Conservation (phyloP, 2,113 vertebrate genomes). For the Tonatia bakeri region DNA sequence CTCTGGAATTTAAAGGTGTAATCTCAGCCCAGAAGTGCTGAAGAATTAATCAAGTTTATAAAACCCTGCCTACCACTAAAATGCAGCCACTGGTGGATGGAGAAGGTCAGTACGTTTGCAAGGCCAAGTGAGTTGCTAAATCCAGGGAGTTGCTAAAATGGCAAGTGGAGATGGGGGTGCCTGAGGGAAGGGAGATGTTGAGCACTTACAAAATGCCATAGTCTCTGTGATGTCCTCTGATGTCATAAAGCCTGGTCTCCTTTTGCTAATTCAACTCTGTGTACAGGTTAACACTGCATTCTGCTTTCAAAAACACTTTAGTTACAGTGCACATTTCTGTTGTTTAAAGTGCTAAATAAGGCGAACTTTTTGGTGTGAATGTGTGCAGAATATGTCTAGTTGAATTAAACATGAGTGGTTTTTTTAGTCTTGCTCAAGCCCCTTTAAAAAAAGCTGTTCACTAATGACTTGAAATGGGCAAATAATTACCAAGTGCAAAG, state of each 20-base stretch:
- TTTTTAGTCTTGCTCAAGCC: background rate
- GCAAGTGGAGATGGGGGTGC: background rate
- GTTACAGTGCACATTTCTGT: conserved; percentile 9
- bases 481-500: background rate
- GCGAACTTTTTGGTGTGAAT: conserved; percentile 53
- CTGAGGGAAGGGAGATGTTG: background rate
- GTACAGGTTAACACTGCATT: conserved; percentile 23
- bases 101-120: background rate
- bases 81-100: background rate
- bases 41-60: conserved; percentile 9
- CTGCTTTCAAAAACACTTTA: background rate
- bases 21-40: background rate
- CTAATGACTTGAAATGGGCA: background rate
- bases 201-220: background rate
- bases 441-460: background rate
- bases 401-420: conserved; percentile 6
- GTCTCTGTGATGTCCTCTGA: background rate
- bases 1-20: conserved; percentile 28
- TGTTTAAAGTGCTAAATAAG: conserved; percentile 36
- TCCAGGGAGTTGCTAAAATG: background rate
- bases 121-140: background rate
- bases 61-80: conserved; percentile 14
- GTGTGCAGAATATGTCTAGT: background rate
- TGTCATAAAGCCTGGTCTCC: conserved; percentile 34
- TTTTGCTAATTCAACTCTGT: conserved; percentile 5